Evolutionary conservation across 2,888 invertebrate species (phyloP).

Genomic region (Lottia scabra): DNA sequence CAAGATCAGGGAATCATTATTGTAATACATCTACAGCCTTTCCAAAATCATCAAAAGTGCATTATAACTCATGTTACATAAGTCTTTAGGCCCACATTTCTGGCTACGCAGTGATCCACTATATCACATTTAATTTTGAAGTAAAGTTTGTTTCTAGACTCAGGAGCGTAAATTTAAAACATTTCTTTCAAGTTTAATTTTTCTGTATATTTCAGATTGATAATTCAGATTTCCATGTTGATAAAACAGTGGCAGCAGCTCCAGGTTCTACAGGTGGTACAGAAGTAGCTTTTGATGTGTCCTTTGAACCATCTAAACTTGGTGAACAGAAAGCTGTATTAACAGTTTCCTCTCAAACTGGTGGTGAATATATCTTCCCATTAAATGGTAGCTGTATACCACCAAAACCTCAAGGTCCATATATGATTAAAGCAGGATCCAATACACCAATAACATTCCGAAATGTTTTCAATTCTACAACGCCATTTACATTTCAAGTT

Average conservation of each 20-base stretch:
- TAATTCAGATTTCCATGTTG: slow-evolving; percentile 68
- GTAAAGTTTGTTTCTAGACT: no score
- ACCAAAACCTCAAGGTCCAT: slow-evolving; percentile 73
- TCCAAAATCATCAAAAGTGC: no score
- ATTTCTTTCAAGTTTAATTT: background rate
- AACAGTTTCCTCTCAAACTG: slow-evolving; percentile 59
- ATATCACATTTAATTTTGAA: background rate
- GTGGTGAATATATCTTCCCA: slow-evolving; percentile 70
- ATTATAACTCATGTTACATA: no score
- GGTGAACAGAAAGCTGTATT: slow-evolving; percentile 65
- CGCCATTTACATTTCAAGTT: slow-evolving; percentile 68
- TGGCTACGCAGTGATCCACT: no score
- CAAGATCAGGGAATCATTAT: no score
- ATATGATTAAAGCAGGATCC: slow-evolving; percentile 67
- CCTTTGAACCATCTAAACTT: slow-evolving; percentile 68
- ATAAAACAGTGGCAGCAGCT: slow-evolving; percentile 68
- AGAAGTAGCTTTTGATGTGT: slow-evolving; percentile 66
- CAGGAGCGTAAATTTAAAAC: no score
- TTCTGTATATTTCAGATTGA: slow-evolving; percentile 56
- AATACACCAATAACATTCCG: slow-evolving; percentile 70
- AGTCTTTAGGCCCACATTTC: no score
- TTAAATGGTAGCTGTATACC: slow-evolving; percentile 69
- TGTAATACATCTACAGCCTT: no score
- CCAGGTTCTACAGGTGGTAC: slow-evolving; percentile 68
- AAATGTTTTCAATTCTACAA: slow-evolving; percentile 70